Conservation (phyloP, 2,113 vertebrate genomes). For the Galbula dea region DNA sequence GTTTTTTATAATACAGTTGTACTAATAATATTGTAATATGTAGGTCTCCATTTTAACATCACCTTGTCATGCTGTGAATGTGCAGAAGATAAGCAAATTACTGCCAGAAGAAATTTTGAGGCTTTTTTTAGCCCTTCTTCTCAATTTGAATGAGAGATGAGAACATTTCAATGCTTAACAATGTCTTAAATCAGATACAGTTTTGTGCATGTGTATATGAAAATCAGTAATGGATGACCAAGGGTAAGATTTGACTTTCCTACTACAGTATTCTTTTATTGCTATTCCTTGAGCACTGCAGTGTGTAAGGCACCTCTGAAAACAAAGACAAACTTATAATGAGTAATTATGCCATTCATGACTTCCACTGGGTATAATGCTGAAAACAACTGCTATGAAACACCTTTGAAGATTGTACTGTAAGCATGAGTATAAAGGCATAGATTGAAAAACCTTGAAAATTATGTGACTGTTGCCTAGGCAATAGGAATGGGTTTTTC, state of each 20-base stretch:
- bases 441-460: neutral
- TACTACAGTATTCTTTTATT: neutral
- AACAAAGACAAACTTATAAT: neutral
- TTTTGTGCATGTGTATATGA: neutral
- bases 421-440: neutral
- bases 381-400: constrained; percentile 20
- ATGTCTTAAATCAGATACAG: neutral
- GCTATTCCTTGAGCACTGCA: neutral
- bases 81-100: neutral
- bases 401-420: neutral
- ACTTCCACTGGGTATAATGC: neutral
- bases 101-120: neutral
- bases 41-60: neutral
- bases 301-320: neutral
- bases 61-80: neutral
- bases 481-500: neutral
- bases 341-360: neutral
- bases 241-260: neutral
- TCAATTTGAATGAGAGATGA: neutral
- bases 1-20: neutral
- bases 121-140: neutral
- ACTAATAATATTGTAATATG: neutral
- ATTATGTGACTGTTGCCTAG: constrained; percentile 4
- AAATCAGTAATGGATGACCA: neutral
- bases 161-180: neutral